Evolutionary conservation across 2,113 vertebrate genomes (phyloP), one percentile per base, ranked within the genome.

Genomic region (Enhydra lutris): DNA sequence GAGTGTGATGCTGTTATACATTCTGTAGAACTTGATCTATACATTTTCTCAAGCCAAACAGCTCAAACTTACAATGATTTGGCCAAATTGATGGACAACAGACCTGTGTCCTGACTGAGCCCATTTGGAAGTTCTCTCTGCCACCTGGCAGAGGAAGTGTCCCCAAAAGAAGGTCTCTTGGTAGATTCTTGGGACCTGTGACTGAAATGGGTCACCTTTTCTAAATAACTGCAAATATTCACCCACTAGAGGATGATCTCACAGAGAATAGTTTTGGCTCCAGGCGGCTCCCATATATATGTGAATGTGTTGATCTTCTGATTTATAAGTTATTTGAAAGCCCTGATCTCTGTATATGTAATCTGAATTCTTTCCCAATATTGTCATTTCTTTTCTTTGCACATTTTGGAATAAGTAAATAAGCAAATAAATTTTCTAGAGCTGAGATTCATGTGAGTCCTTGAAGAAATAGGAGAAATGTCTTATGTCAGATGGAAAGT

Each of bases 81-180:
- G 50, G 4, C 0, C 4, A 52, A 52, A 4, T 5, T 52, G 15
- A 52, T 4, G 4, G 15, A 17, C 50, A 52, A 52, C 50, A 1
- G 50, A 52, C 3, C 3, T 52, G 50, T 52, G 50, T 52, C 50
- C 15, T 1, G 50, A 52, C 50, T 52, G 50, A 52, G 3, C 3
- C 50, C 50, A 52, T 17, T 17, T 3, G 3, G 50, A 52, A 3
- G 50, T 52, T 52, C 50, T 52, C 50, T 52, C 14, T 52, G 50
- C 15, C 50, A 52, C 50, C 15, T 15, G 17, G 50, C 50, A 52
- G 50, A 52, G 15, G 50, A 1, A 52, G 50, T 1, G 15, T 52
- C 50, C 4, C 14, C 50, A 52, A 52, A 2, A 50, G 47, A 15
- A 52, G 50, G 12, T 52, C 15, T 3, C n/a, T 52, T 15, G 10